Conservation (phyloP, 2,797 vertebrate species). For the Rhadinocentrus ornatus region DNA sequence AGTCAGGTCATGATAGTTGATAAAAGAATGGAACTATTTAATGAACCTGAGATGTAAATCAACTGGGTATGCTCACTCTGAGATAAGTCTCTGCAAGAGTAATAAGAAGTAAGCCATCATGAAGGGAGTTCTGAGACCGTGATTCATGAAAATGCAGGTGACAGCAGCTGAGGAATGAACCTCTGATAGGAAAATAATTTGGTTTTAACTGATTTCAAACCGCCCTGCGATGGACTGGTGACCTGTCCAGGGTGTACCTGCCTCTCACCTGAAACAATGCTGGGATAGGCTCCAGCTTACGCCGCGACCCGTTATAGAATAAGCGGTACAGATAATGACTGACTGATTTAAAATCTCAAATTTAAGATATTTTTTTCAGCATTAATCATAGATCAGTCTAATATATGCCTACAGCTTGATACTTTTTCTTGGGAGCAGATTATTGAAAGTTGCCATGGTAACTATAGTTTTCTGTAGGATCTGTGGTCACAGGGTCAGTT, state of each 20-base stretch:
- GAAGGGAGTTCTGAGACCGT: not conserved
- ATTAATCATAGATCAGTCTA: not conserved
- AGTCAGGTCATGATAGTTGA: not conserved
- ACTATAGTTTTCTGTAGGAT: not conserved
- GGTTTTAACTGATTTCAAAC: not conserved
- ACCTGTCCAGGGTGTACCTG: too few relatives aligned
- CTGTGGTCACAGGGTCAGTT: not conserved
- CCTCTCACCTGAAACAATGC: too few relatives aligned
- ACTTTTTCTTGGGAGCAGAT: not conserved
- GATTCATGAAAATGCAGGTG: not conserved
- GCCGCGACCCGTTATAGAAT: too few relatives aligned
- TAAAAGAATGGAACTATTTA: not conserved
- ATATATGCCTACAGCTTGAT: not conserved
- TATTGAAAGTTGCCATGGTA: conserved; percentile 2
- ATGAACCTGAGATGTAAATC: not conserved
- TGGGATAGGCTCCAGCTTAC: too few relatives aligned
- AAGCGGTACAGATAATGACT: too few relatives aligned
- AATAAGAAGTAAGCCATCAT: conserved; percentile 1
- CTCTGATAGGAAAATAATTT: not conserved
- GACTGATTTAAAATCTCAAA: too few relatives aligned
- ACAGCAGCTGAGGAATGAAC: not conserved
- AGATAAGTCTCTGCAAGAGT: not conserved
- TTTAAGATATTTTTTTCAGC: not conserved
- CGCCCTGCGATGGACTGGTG: too few relatives aligned
- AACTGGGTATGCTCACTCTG: not conserved